These are phyloP conservation scores for Pristionchus mayeri DNA, from an alignment of 2,888 invertebrate species.

Conservation along the genomic window DNA sequence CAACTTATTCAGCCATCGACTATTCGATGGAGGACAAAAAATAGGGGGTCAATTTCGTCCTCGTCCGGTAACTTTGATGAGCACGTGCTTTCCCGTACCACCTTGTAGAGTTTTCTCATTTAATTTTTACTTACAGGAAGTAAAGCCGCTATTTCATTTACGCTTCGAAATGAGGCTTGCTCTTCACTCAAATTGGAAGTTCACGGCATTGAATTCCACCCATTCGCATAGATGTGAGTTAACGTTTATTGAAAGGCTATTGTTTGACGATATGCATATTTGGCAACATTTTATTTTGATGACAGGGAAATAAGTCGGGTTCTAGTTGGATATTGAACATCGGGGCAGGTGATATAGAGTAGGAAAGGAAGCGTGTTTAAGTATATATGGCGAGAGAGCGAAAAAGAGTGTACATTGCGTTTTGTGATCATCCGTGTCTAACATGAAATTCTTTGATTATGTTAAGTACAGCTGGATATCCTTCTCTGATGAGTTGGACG, in stretches of 20 bases:
- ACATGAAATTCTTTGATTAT: constrained; percentile 68
- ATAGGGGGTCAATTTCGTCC: no score
- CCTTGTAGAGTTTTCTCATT: no score
- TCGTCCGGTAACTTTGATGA: no score
- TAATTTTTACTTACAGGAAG: background rate
- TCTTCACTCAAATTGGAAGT: background rate
- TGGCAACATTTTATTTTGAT: background rate
- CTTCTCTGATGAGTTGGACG: constrained; percentile 72
- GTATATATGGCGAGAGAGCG: background rate
- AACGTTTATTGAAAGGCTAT: background rate
- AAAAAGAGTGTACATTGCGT: background rate
- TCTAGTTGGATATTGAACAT: background rate
- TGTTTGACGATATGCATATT: no score
- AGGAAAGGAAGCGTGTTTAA: background rate
- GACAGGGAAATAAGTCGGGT: background rate
- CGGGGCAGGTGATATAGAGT: constrained; percentile 8
- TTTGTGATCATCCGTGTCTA: constrained; percentile 13
- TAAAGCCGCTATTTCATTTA: no score
- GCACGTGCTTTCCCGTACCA: no score
- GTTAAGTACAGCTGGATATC: constrained; percentile 70
- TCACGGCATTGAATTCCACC: background rate
- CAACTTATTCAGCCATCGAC: no score
- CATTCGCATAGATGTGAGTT: background rate
- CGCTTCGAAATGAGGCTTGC: background rate
- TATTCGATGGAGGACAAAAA: no score